phyloP scores from a whole-genome alignment of 2,888 invertebrate genomes.

The Ctena decussata region DNA sequence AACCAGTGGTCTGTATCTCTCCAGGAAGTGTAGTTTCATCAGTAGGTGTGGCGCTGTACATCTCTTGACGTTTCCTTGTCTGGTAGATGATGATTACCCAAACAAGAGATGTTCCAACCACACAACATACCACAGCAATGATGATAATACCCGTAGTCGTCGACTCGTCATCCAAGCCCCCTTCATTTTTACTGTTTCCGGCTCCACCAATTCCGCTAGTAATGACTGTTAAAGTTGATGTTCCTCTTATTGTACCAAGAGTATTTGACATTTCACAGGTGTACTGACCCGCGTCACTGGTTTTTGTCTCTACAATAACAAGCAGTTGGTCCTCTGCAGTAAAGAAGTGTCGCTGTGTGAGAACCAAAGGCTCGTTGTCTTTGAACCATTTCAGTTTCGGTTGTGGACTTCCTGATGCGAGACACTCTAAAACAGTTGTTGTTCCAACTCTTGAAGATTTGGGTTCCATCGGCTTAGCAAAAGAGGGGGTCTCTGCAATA shows the following conservation, averaged over 20 bases:
- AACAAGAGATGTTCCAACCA: constrained; percentile 95
- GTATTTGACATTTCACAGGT: constrained; percentile 96
- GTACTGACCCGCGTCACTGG: constrained; percentile 94
- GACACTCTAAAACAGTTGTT: constrained; percentile 95
- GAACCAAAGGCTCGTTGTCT: constrained; percentile 91
- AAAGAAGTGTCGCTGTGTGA: constrained; percentile 94
- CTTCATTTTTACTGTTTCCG: constrained; percentile 42
- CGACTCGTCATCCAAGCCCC: constrained; percentile 89
- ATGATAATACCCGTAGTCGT: constrained; percentile 95
- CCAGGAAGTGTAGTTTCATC: constrained; percentile 84
- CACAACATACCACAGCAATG: constrained; percentile 96
- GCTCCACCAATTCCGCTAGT: constrained; percentile 85
- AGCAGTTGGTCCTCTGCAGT: constrained; percentile 95
- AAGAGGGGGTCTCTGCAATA: constrained; percentile 93
- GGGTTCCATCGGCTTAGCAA: constrained; percentile 94
- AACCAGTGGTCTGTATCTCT: constrained; percentile 82
- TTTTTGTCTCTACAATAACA: constrained; percentile 93
- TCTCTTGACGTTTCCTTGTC: constrained; percentile 89
- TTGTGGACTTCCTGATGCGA: constrained; percentile 94
- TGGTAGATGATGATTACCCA: constrained; percentile 97
- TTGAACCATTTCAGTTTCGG: constrained; percentile 94
- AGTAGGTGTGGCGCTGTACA: constrained; percentile 85
- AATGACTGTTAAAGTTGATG: constrained; percentile 91
- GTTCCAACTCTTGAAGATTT: constrained; percentile 94
- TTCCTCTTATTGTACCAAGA: constrained; percentile 92